Percentiles rank a stretch among this genome's conserved stretches.
Conservation (phyloP, 2,113 vertebrate genomes). For the Stegastes partitus region DNA sequence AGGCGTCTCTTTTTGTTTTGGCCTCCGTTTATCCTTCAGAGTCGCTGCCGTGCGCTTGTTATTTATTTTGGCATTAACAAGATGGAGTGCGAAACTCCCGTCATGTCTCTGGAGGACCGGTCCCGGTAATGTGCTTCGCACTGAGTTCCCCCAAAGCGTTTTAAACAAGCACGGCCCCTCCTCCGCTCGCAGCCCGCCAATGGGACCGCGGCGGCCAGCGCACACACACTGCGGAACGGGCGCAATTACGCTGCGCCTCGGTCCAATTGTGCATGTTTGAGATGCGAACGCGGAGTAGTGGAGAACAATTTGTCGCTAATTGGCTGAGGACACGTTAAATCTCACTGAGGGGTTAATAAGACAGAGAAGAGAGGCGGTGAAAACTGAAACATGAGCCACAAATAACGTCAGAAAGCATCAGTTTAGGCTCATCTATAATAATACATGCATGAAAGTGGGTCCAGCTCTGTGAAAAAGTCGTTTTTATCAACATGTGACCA, state of each 20-base stretch:
- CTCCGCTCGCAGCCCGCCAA: conserved; percentile 53
- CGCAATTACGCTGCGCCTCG: background rate
- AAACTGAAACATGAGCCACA: too few species aligned
- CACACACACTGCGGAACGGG: background rate
- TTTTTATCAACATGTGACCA: too few species aligned
- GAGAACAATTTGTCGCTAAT: background rate
- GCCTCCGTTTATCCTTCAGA: conserved; percentile 44
- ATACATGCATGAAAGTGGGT: too few species aligned
- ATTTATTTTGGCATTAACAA: conserved; percentile 11
- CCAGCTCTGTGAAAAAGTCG: too few species aligned
- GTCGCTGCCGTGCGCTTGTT: conserved; percentile 29
- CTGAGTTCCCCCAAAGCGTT: conserved; percentile 70
- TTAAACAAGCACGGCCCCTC: conserved; percentile 78
- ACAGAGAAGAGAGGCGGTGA: too few species aligned
- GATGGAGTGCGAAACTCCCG: conserved; percentile 19
- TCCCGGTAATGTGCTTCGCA: conserved; percentile 73
- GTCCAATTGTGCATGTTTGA: conserved; percentile 8
- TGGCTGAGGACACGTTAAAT: conserved; percentile 4
- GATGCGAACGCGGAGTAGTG: background rate
- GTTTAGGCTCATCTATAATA: too few species aligned
- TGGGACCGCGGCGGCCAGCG: conserved; percentile 32
- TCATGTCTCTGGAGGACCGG: conserved; percentile 52
- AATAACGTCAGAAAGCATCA: too few species aligned
- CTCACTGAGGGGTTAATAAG: background rate
- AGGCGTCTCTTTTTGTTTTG: conserved; percentile 18